Conservation (phyloP, 2,113 vertebrate species). For the Tor tambroides region DNA sequence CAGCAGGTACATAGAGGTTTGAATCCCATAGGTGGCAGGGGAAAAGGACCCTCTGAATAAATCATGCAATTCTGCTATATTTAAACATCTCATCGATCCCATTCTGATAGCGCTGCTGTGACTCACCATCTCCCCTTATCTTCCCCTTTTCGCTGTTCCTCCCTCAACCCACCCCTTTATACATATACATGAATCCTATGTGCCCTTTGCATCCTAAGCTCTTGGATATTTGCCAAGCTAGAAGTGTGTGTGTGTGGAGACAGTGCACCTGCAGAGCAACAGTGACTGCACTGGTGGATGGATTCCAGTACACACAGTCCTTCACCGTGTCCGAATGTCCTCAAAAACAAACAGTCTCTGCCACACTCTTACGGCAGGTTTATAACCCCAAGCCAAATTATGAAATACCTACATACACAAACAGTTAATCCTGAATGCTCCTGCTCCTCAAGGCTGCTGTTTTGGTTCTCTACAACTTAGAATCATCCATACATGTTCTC, state of each 20-base stretch:
- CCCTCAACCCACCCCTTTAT: neutral
- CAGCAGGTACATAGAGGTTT: neutral
- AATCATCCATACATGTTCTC: neutral
- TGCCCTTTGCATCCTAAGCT: neutral
- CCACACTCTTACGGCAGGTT: neutral
- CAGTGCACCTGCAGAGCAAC: conserved; percentile 26
- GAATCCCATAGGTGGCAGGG: conserved; percentile 27
- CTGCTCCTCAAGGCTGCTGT: neutral
- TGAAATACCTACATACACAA: neutral
- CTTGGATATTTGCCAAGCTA: neutral
- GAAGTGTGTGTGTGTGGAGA: neutral
- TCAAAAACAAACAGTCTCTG: neutral
- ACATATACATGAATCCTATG: neutral
- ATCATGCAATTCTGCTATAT: conserved; percentile 60
- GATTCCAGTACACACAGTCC: neutral
- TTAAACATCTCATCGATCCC: conserved; percentile 63
- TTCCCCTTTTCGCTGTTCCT: neutral
- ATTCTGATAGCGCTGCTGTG: conserved; percentile 50
- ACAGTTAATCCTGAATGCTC: neutral
- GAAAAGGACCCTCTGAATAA: conserved; percentile 62
- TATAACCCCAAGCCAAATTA: neutral
- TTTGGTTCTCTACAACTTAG: neutral
- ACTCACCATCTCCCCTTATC: conserved; percentile 42
- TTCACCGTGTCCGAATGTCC: neutral
- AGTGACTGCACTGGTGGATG: neutral